Percentiles rank a stretch among this genome's conserved stretches.
Conservation (phyloP, 2,888 invertebrate species). For the Helicoverpa assulta region DNA sequence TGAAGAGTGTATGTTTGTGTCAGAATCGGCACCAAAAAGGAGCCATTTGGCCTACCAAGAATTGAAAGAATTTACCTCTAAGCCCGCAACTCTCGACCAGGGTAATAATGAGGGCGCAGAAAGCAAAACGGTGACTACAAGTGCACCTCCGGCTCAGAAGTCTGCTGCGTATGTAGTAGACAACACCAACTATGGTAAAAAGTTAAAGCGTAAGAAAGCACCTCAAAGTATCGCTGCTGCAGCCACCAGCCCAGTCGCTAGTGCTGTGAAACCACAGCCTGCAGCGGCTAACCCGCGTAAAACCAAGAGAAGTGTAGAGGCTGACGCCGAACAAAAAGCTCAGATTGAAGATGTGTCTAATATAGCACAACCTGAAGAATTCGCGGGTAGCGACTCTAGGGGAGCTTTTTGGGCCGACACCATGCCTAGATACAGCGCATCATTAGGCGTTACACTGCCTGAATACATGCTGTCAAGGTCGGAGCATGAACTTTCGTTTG, state of each 20-base stretch:
- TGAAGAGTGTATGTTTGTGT: slow-evolving; percentile 95
- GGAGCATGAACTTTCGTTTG: slow-evolving; percentile 92
- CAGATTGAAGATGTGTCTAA: slow-evolving; percentile 79
- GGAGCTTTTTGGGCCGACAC: slow-evolving; percentile 93
- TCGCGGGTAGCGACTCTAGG: slow-evolving; percentile 89
- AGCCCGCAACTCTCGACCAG: slow-evolving; percentile 79
- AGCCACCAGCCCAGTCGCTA: slow-evolving; percentile 71
- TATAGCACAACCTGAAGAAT: slow-evolving; percentile 86
- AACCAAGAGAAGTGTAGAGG: slow-evolving; percentile 80
- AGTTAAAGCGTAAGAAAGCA: slow-evolving; percentile 84
- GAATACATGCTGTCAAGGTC: slow-evolving; percentile 92
- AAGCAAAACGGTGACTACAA: slow-evolving; percentile 83
- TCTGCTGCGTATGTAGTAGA: slow-evolving; percentile 84
- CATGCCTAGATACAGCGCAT: slow-evolving; percentile 91
- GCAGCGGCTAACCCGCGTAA: slow-evolving; percentile 64
- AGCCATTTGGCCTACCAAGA: slow-evolving; percentile 92
- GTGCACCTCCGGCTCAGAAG: slow-evolving; percentile 75
- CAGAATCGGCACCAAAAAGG: slow-evolving; percentile 92
- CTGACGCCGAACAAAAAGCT: slow-evolving; percentile 76
- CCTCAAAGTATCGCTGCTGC: slow-evolving; percentile 71
- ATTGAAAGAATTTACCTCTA: slow-evolving; percentile 90
- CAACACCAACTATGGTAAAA: slow-evolving; percentile 79
- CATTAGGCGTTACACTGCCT: slow-evolving; percentile 91
- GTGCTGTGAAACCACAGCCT: slow-evolving; percentile 62
- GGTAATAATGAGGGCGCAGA: slow-evolving; percentile 79